Base-by-base conservation (phyloP, 1,140 invertebrate genomes). In the Bombus superbus region DNA sequence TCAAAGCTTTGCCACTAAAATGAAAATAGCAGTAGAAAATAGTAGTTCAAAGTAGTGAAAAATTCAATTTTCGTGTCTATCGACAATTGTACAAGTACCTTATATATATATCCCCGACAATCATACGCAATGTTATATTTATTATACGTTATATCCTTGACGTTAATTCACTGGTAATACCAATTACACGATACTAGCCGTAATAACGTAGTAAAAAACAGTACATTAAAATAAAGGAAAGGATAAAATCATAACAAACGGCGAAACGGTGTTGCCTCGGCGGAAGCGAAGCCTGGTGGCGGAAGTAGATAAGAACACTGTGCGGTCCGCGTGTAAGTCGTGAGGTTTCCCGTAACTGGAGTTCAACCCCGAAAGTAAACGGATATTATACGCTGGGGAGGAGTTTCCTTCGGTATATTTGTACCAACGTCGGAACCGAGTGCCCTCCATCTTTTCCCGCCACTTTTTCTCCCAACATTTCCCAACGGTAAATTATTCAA, bases 261-360 rank as follows among this genome's bases (percentile, higher is more conserved):
- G 28, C 25, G 78, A 22, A 28, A 42, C 57, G n/a, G 40, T n/a
- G 53, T 69, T 69, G 64, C 74, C 47, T 69, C 47, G 62, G n/a
- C 73, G 73, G 59, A 59, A 44, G 15, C 32, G 42, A 11, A 9
- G 28, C 25, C 42, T 6, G 25, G 22, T 42, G 25, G 40, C 66
- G 53, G 78, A 69, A 15, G 32, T 9, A 28, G 72, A 81, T 66
- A 86, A 81, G 79, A 86, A 82, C 81, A 86, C 64, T n/a, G 18
- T 22, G 18, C 74, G 32, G 80, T 8, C 42, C 25, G 28, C 28
- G 53, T 80, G 59, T 57, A 32, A 53, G 15, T 40, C 22, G 73
- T 32, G 44, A 75, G 25, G n/a, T 72, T 68, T 78, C 79, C 76
- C 53, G 53, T 9, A 22, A 22, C 75, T 11, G 10, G n/a, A 68